phyloP scores from a whole-genome alignment of 2,113 vertebrate genomes.

The Scalopus aquaticus region DNA sequence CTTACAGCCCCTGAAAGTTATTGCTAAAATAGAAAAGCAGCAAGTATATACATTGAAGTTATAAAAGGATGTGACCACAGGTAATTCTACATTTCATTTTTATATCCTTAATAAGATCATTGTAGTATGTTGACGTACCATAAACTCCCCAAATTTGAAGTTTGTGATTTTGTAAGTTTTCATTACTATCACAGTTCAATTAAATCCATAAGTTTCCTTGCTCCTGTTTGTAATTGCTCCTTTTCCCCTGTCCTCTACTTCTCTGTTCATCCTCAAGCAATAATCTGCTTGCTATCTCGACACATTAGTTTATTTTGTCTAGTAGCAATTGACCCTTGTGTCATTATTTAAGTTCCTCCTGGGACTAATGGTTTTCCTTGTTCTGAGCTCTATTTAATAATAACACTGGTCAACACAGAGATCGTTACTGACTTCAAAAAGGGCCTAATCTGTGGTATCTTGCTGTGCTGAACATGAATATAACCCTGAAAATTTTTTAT shows the following conservation, averaged over 20 bases:
- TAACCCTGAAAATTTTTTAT: too few species aligned
- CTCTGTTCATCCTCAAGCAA: background rate
- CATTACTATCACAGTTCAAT: background rate
- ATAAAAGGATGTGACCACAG: constrained; percentile 1
- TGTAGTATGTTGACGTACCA: background rate
- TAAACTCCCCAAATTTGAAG: background rate
- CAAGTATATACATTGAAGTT: background rate
- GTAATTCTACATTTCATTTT: background rate
- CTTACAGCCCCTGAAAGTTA: constrained; percentile 5
- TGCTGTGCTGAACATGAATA: too few species aligned
- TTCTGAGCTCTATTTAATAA: background rate
- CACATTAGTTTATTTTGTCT: background rate
- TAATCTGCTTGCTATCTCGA: background rate
- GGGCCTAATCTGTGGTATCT: too few species aligned
- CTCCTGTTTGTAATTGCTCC: background rate
- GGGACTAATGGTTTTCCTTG: background rate
- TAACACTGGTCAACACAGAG: too few species aligned
- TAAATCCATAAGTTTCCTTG: background rate
- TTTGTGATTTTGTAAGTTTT: background rate
- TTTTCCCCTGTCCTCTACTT: background rate
- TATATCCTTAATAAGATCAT: background rate
- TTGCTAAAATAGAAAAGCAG: constrained; percentile 8
- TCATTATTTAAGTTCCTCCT: background rate
- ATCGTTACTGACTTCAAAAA: too few species aligned
- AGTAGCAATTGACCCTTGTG: background rate